These are phyloP conservation scores for Chrysolina haemoptera DNA, from an alignment of 2,888 invertebrate genomes.

Conservation along the genomic window DNA sequence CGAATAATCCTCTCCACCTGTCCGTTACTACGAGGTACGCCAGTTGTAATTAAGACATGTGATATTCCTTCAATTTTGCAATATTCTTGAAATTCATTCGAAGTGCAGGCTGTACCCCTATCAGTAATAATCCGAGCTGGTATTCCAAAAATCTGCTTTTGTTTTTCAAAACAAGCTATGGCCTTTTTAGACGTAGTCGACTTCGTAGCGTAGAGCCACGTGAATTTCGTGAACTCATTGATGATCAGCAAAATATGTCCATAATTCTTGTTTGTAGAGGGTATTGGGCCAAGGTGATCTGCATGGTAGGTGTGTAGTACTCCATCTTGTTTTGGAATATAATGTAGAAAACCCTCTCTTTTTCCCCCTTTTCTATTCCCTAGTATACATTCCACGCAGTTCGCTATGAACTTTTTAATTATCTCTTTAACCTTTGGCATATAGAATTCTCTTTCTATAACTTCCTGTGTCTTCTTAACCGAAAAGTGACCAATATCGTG, in stretches of 20 bases:
- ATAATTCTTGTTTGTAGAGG: conserved; percentile 51
- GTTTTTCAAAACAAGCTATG: conserved; percentile 49
- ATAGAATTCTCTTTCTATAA: conserved; percentile 45
- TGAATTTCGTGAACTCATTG: conserved; percentile 61
- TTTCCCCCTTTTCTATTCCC: conserved; percentile 50
- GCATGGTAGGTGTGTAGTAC: too few relatives aligned
- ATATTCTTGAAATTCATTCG: too few relatives aligned
- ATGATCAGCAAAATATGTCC: conserved; percentile 60
- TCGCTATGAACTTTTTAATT: conserved; percentile 36
- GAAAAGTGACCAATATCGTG: conserved; percentile 63
- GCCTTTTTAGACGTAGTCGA: conserved; percentile 55
- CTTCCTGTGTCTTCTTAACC: conserved; percentile 25
- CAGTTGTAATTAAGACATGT: too few relatives aligned
- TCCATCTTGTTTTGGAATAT: conserved; percentile 48
- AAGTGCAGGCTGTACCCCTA: too few relatives aligned
- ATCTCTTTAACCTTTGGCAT: conserved; percentile 50
- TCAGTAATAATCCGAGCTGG: conserved; percentile 60
- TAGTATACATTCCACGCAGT: conserved; percentile 52
- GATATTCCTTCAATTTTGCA: too few relatives aligned
- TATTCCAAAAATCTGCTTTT: conserved; percentile 63
- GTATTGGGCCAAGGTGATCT: conserved; percentile 52
- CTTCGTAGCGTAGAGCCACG: conserved; percentile 60
- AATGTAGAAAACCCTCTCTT: conserved; percentile 51
- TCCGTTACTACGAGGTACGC: too few relatives aligned
- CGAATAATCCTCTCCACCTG: too few relatives aligned